These are phyloP conservation scores for Melieria picta DNA, from an alignment of 2,888 invertebrate species.

Conservation along the genomic window DNA sequence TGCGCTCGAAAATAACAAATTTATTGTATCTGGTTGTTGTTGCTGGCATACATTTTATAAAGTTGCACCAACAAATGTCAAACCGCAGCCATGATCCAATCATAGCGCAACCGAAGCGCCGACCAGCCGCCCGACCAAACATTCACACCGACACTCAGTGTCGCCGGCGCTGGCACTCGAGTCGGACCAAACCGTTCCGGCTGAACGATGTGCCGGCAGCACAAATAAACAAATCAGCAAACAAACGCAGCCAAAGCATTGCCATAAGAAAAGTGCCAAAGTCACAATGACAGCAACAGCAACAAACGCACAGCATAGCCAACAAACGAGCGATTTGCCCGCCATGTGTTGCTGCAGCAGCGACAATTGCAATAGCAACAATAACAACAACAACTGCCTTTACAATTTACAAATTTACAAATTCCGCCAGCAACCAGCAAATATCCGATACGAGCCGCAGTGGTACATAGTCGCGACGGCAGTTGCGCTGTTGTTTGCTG, in stretches of 20 bases:
- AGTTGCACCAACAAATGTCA: conserved; percentile 39
- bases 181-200: neutral
- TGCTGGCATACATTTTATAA: neutral
- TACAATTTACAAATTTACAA: too few species aligned
- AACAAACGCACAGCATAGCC: neutral
- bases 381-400: neutral
- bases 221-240: too few species aligned
- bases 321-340: neutral
- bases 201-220: too few species aligned
- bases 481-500: too few species aligned
- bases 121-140: conserved; percentile 10
- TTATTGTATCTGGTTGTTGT: neutral
- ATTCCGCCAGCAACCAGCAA: neutral
- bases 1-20: too few species aligned
- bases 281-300: neutral
- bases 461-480: neutral
- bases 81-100: conserved; percentile 41
- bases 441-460: neutral
- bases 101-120: conserved; percentile 19
- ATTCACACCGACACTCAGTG: neutral
- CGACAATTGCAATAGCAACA: neutral
- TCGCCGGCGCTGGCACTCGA: neutral
- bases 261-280: neutral
- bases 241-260: too few species aligned
- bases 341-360: neutral